These are phyloP conservation scores for Ooceraea biroi DNA, from an alignment of 1,140 invertebrate genomes.

Conservation along the genomic window DNA sequence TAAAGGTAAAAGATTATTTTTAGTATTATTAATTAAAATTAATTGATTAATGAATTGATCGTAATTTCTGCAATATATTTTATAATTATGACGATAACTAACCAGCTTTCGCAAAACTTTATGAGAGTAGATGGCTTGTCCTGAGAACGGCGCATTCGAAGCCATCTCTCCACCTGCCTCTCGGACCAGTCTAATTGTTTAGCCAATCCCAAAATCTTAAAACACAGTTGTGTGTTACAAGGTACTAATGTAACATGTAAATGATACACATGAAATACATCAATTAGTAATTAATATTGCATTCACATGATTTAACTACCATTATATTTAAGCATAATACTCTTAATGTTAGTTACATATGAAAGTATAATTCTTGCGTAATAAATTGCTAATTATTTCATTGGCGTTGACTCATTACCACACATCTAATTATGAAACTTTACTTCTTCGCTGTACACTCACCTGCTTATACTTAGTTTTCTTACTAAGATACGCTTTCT, in stretches of 20 bases:
- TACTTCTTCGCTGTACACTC: conserved; percentile 66
- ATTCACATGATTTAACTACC: conserved; percentile 11
- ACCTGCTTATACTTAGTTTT: conserved; percentile 92
- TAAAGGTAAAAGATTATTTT: conserved; percentile 54
- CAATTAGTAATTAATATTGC: conserved; percentile 1
- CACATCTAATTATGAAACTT: neutral
- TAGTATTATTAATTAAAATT: neutral
- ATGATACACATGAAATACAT: conserved; percentile 2
- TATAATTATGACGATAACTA: conserved; percentile 22
- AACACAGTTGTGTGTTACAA: conserved; percentile 65
- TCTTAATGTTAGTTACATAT: neutral
- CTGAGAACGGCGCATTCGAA: conserved; percentile 92
- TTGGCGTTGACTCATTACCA: no score
- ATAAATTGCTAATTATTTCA: no score
- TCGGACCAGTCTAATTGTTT: conserved; percentile 96
- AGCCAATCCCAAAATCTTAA: conserved; percentile 91
- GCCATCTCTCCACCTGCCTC: conserved; percentile 96
- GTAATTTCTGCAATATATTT: no score
- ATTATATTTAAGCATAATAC: neutral
- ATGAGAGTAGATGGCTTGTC: conserved; percentile 95
- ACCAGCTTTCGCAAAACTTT: conserved; percentile 96
- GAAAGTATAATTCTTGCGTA: neutral
- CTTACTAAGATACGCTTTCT: conserved; percentile 90
- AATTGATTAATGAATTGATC: no score
- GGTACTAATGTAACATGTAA: conserved; percentile 19